Base-by-base conservation (phyloP, 2,888 invertebrate species). In the Catocala sponsa region DNA sequence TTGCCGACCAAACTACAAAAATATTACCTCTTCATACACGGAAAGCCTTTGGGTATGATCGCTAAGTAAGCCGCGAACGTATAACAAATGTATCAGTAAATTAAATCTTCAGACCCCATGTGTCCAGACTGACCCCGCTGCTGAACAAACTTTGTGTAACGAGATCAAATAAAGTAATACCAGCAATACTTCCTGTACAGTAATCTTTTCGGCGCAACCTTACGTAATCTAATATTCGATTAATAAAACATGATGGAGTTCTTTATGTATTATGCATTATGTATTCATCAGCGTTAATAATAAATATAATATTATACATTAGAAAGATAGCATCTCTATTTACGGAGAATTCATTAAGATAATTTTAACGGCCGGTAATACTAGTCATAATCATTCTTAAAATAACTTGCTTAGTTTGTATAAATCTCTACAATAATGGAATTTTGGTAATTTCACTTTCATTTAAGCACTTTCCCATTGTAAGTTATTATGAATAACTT, bases 61-160 rank as follows among this genome's bases (percentile, higher is more conserved):
- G 64, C 59, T 55, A 59, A 69, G 58, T 71, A 70, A 74, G 54
- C 62, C 55, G 44, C 43, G 52, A 63, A 59, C 63, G 55, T 49
- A 64, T 63, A 65, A 64, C 70, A 65, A 65, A 61, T 66, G 47
- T 79, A 79, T 76, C 78, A 75, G 55, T 68, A 74, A 78, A 66
- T 78, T 62, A 72, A 73, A 77, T 80, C 74, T 73, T 63, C 57
- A 59, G 50, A 69, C 56, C 60, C 67, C 61, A 60, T 68, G 68
- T 49, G 61, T 57, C 52, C 55, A 67, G 56, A 70, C 57, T 59
- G 67, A 55, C 67, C 63, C 55, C 59, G 54, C 68, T 59, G 69
- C 67, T 65, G 61, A 59, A 65, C 65, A 57, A 69, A 65, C 46
- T 70, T 70, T 76, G 51, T 67, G 60, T 74, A 77, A 76, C 11